Conservation (phyloP, 2,113 vertebrate species). For the Gnathonemus echidnorhynchus region DNA sequence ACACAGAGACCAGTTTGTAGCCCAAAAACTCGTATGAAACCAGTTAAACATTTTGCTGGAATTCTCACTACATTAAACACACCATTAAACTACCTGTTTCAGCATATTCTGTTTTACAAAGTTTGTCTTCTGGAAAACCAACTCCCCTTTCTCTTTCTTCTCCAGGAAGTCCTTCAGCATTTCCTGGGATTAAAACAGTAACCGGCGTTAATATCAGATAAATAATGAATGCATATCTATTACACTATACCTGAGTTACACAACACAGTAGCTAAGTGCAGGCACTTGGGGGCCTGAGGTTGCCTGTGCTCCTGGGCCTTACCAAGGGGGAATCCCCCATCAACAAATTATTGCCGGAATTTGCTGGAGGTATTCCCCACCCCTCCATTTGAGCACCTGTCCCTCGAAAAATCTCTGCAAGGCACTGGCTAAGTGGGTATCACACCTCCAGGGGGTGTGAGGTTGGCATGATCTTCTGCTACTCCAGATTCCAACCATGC, state of each 20-base stretch:
- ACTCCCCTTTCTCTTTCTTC: conserved; percentile 70
- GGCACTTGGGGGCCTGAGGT: neutral
- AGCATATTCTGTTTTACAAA: conserved; percentile 63
- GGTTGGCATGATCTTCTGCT: neutral
- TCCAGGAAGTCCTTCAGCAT: conserved; percentile 62
- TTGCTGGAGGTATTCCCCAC: neutral
- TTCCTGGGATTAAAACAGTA: conserved; percentile 55
- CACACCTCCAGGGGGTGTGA: neutral
- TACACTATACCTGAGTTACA: neutral
- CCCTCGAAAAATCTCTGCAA: neutral
- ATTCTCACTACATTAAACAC: neutral
- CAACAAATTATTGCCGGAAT: neutral
- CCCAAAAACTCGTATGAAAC: neutral
- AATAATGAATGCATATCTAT: neutral
- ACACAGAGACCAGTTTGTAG: neutral
- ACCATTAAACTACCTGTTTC: conserved; percentile 58
- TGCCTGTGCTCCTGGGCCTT: neutral
- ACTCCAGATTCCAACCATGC: neutral
- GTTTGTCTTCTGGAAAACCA: conserved; percentile 66
- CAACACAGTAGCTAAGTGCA: neutral
- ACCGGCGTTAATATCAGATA: neutral
- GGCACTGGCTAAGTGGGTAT: neutral
- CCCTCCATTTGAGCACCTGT: neutral
- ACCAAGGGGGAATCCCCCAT: neutral
- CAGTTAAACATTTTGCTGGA: neutral